Conservation (phyloP, 2,113 vertebrate genomes). For the Petroica traversi region DNA sequence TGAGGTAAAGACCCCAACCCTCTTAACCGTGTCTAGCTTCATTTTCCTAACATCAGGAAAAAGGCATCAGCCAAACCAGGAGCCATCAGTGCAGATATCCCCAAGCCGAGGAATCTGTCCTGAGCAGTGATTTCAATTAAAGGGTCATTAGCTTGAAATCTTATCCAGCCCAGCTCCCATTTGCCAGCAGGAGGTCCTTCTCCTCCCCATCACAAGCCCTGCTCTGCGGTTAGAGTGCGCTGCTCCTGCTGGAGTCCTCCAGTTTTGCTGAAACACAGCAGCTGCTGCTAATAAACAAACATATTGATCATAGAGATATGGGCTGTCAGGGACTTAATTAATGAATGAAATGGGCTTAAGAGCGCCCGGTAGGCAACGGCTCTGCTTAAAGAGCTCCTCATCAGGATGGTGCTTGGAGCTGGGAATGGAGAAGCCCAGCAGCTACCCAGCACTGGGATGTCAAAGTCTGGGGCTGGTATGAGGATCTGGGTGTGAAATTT, state of each 20-base stretch:
- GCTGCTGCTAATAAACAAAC: slow-evolving; percentile 82
- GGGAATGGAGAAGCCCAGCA: rapidly evolving
- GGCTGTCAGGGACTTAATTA: slow-evolving; percentile 83
- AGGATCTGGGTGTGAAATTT: background rate
- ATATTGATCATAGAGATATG: slow-evolving; percentile 84
- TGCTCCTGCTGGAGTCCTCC: slow-evolving; percentile 58
- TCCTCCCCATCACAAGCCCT: slow-evolving; percentile 28
- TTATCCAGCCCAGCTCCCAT: slow-evolving; percentile 72
- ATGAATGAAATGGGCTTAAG: slow-evolving; percentile 79
- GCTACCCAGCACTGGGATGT: background rate
- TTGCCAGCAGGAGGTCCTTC: slow-evolving; percentile 65
- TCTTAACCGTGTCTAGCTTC: no score
- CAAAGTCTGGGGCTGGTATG: rapidly evolving
- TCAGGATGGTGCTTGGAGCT: background rate
- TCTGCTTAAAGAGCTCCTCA: slow-evolving; percentile 53
- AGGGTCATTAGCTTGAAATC: slow-evolving; percentile 78
- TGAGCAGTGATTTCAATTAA: slow-evolving; percentile 78
- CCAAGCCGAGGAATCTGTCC: slow-evolving; percentile 48
- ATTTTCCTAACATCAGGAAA: no score
- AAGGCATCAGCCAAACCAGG: no score
- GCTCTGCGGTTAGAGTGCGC: slow-evolving; percentile 63
- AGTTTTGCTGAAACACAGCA: slow-evolving; percentile 73
- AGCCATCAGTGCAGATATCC: slow-evolving; percentile 60
- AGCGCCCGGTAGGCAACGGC: slow-evolving; percentile 34
- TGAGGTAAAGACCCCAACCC: no score